phyloP scores from a whole-genome alignment of 2,113 vertebrate species.

The Otus sunia region DNA sequence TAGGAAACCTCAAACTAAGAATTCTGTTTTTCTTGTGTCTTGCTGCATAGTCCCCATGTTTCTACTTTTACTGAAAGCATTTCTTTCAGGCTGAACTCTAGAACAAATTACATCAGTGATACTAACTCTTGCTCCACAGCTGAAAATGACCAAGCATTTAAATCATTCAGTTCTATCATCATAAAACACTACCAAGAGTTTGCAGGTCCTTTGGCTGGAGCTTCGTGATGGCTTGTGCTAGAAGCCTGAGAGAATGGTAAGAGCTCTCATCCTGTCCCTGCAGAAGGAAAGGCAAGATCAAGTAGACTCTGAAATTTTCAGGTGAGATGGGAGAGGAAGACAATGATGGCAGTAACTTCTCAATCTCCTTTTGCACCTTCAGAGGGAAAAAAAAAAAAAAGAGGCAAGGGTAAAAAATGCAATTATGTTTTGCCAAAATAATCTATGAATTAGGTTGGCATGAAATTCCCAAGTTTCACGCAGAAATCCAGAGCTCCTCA shows the following conservation, averaged over 20 bases:
- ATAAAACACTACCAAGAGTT: slow-evolving; percentile 55
- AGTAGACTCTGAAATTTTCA: slow-evolving; percentile 63
- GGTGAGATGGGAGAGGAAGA: slow-evolving; percentile 9
- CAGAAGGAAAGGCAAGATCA: slow-evolving; percentile 64
- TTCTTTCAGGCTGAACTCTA: not conserved
- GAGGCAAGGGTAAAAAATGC: not conserved
- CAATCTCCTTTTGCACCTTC: slow-evolving; percentile 33
- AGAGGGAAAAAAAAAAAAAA: not conserved
- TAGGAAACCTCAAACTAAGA: not conserved
- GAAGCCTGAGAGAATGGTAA: not conserved
- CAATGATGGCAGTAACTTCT: slow-evolving; percentile 6
- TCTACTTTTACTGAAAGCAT: not conserved
- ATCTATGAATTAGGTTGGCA: not conserved
- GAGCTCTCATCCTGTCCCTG: fast-evolving
- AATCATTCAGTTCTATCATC: not conserved
- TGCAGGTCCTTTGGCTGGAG: not conserved
- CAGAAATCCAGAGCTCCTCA: not conserved
- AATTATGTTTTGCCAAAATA: not conserved
- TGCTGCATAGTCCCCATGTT: not conserved
- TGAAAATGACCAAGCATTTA: not conserved
- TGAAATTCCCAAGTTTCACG: not conserved
- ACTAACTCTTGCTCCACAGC: not conserved
- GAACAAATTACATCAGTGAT: not conserved
- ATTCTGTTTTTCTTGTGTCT: not conserved
- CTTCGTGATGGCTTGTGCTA: not conserved